Base-by-base conservation (phyloP, 1,140 invertebrate genomes). In the Reticulitermes speratus region DNA sequence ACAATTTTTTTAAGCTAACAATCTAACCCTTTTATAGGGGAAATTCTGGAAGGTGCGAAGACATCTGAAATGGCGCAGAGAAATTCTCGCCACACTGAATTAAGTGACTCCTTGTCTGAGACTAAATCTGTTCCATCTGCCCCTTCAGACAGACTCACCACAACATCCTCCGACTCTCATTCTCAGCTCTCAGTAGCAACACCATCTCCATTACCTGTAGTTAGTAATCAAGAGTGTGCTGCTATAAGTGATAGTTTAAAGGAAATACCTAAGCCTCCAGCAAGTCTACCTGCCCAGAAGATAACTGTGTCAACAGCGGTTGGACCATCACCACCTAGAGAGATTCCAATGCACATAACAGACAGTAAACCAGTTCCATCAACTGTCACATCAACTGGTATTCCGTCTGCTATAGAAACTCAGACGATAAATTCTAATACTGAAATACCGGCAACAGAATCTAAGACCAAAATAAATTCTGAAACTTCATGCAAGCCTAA, bases 261-360 rank as follows among this genome's bases (percentile, higher is more conserved):
- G 25, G 65, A 75, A n/a, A 30, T 75, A 12, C 65, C n/a, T 6
- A 75, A 75, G 14, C 65, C 25, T 75, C 65, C 65, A 11, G 8
- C n/a, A n/a, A 75, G 7, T 30, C 65, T 25, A 75, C 25, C 65
- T 25, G 65, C 9, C 21, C 55, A 59, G n/a, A 75, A 30, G 65
- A 75, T 38, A 6, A 55, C 82, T 86, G 89, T 90, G 16, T 93
- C 93, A 3, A 94, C 93, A 8, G 93, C 90, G n/a, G 93, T 93
- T 86, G 93, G 93, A 14, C 91, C 91, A 21, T 93, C 93, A 11
- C 93, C 93, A 8, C 92, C 93, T 3, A 86, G 16, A 87, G 44
- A 87, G 55, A 86, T 84, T n/a, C 48, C n/a, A 14, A 65, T 19
- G 25, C 59, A 65, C 0, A 30, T 75, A 75, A 8, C 8, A 75